phyloP scores from a whole-genome alignment of 2,888 invertebrate genomes.

The Drosophila subsilvestris region DNA sequence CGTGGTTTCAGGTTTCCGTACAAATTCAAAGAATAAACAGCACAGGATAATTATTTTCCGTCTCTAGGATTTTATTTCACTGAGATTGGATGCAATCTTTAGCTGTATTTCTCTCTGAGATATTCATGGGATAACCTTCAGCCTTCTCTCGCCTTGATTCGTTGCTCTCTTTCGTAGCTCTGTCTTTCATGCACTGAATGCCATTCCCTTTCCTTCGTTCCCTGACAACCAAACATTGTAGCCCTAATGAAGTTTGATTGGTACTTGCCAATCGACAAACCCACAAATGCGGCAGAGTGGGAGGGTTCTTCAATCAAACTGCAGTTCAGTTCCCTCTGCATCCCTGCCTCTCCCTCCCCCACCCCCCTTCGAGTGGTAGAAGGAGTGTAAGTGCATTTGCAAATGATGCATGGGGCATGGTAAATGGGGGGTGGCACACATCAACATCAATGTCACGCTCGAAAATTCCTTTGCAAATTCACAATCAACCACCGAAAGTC shows the following conservation, averaged over 20 bases:
- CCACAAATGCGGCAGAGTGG: slow-evolving; percentile 23
- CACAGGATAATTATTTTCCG: too few relatives aligned
- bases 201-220: neutral
- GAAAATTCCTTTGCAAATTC: slow-evolving; percentile 25
- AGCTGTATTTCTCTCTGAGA: neutral
- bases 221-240: slow-evolving; percentile 25
- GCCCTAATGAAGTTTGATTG: slow-evolving; percentile 38
- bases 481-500: slow-evolving; percentile 7
- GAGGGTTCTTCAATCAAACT: slow-evolving; percentile 32
- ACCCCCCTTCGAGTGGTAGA: slow-evolving; percentile 10
- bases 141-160: neutral
- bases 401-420: slow-evolving; percentile 38
- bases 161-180: neutral
- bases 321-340: neutral
- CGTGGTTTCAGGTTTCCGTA: too few relatives aligned
- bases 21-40: too few relatives aligned
- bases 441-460: slow-evolving; percentile 53
- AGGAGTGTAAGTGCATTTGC: neutral
- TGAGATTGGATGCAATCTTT: too few relatives aligned
- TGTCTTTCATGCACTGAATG: neutral
- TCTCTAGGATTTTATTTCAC: too few relatives aligned
- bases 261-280: slow-evolving; percentile 22
- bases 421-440: slow-evolving; percentile 4
- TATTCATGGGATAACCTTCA: neutral
- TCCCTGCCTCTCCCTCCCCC: neutral